These are phyloP conservation scores for Sarcophaga carnaria DNA, from an alignment of 2,888 invertebrate genomes.

Conservation along the genomic window DNA sequence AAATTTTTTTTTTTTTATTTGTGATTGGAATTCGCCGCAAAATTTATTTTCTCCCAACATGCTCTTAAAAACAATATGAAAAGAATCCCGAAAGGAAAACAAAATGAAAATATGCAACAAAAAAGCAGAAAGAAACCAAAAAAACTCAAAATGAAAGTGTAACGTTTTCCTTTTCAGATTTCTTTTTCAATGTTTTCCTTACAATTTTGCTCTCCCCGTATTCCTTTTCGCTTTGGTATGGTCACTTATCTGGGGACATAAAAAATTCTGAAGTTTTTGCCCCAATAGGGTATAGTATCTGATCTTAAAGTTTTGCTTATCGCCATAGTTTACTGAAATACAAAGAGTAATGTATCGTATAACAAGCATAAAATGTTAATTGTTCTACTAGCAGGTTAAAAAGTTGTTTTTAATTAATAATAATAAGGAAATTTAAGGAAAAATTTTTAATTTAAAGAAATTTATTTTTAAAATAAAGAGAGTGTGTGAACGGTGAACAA, in stretches of 20 bases:
- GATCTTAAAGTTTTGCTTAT: constrained; percentile 49
- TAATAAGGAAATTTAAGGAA: background rate
- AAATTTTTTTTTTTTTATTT: background rate
- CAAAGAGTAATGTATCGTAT: constrained; percentile 26
- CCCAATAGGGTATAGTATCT: constrained; percentile 37
- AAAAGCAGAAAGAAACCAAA: background rate
- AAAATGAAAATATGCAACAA: background rate
- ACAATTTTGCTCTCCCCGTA: background rate
- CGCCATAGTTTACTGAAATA: background rate
- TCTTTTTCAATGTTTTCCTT: background rate
- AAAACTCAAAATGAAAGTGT: constrained; percentile 28
- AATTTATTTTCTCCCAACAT: background rate
- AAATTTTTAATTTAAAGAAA: too few relatives aligned
- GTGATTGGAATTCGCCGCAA: constrained; percentile 51
- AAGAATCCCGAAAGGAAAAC: background rate
- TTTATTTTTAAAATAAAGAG: too few relatives aligned
- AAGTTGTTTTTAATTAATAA: background rate
- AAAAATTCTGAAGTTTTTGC: constrained; percentile 43
- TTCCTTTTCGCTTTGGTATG: constrained; percentile 6
- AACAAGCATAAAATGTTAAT: background rate
- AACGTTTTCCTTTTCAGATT: constrained; percentile 18
- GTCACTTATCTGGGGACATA: constrained; percentile 56
- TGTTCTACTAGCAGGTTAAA: background rate
- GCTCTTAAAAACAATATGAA: background rate
- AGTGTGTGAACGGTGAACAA: too few relatives aligned